Conservation (phyloP, 2,888 invertebrate species). For the Tenthredo livida region DNA sequence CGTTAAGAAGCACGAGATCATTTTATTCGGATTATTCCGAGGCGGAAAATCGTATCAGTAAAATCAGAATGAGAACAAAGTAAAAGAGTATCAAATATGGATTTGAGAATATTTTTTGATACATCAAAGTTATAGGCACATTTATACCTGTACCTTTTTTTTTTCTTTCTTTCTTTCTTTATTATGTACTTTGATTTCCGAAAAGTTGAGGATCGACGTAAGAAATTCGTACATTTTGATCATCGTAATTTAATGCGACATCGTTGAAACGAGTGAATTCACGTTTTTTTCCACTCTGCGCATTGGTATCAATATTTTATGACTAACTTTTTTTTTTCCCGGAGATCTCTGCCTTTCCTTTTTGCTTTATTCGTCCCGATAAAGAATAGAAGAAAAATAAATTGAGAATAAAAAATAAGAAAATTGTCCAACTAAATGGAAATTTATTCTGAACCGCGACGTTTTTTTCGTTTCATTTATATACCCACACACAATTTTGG, state of each 20-base stretch:
- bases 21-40: conserved; percentile 6
- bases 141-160: not conserved
- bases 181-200: not conserved
- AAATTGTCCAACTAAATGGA: conserved; percentile 22
- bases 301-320: not conserved
- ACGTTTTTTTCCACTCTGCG: not conserved
- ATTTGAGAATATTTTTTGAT: conserved; percentile 8
- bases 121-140: conserved; percentile 10
- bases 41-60: not conserved
- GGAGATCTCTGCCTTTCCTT: not conserved
- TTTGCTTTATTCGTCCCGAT: not conserved
- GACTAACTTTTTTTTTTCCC: not conserved
- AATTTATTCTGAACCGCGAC: conserved; percentile 43
- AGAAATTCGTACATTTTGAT: not conserved
- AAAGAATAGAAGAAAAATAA: not conserved
- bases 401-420: not conserved
- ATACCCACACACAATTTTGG: not conserved
- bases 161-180: not conserved
- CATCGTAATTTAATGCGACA: not conserved
- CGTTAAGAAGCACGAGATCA: not conserved
- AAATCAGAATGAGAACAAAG: not conserved
- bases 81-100: not conserved
- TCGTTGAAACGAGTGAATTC: conserved; percentile 18
- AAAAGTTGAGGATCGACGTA: conserved; percentile 21
- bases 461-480: conserved; percentile 23